These are phyloP conservation scores for Enteromius argenteus DNA, from an alignment of 2,797 vertebrate species.

Conservation along the genomic window DNA sequence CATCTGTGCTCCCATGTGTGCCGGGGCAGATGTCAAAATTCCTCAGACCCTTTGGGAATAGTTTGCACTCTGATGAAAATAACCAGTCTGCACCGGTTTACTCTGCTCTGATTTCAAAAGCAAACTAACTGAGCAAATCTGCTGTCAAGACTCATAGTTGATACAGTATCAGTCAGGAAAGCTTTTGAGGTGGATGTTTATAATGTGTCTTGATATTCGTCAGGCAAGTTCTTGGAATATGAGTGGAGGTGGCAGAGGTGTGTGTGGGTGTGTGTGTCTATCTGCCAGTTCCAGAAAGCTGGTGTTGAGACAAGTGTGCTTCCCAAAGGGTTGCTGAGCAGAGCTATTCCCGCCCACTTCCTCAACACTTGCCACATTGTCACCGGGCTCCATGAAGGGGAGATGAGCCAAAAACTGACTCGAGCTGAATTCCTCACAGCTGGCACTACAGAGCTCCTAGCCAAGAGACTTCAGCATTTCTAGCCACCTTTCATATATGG, in stretches of 20 bases:
- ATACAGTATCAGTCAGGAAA: conserved; percentile 6
- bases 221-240: conserved; percentile 41
- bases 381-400: conserved; percentile 48
- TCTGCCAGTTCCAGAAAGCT: conserved; percentile 48
- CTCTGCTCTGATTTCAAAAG: conserved; percentile 29
- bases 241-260: conserved; percentile 44
- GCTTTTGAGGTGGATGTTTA: conserved; percentile 30
- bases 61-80: conserved; percentile 55
- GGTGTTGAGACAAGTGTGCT: conserved; percentile 59
- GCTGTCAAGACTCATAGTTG: conserved; percentile 10
- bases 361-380: conserved; percentile 56
- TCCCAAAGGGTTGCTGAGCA: conserved; percentile 59
- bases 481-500: not conserved
- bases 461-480: conserved; percentile 10
- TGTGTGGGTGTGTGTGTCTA: conserved; percentile 37
- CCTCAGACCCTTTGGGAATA: conserved; percentile 61
- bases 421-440: conserved; percentile 47
- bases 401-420: conserved; percentile 52
- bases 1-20: conserved; percentile 66
- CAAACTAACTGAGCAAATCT: conserved; percentile 22
- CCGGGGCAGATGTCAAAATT: conserved; percentile 66
- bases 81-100: conserved; percentile 51
- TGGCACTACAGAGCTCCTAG: conserved; percentile 22
- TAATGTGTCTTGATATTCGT: conserved; percentile 14
- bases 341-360: conserved; percentile 49